Evolutionary conservation across 2,113 vertebrate species (phyloP), one percentile per base, ranked within the genome.

Genomic region (Sceloporus tristichus): DNA sequence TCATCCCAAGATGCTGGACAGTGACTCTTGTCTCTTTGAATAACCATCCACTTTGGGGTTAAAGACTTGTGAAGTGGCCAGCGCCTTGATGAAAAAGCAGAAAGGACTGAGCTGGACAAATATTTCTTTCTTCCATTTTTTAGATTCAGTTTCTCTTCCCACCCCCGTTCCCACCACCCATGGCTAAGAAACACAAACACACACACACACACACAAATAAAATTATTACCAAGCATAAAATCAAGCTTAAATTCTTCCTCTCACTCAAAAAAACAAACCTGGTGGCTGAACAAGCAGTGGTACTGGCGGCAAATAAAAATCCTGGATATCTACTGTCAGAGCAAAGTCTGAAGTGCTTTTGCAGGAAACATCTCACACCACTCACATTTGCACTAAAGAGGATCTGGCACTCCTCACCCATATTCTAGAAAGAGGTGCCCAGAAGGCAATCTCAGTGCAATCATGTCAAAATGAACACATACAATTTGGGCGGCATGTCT

Each of bases 381-480:
- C 91, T 92, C 93, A 93, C 91, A 94, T 89, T 88, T 95, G 94
- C 7, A 10, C 89, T 90, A 91, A 94, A 93, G 83, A 86, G 91
- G 90, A 94, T 94, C 92, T 94, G 93, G 85, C 93, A 91, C 92
- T 91, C 94, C 92, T 93, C 92, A 94, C 91, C 92, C 92, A 68
- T 91, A 90, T 95, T 94, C 94, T 59, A 94, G 75, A 95, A 83
- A 89, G 86, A 93, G 91, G 90, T 94, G 92, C 91, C 90, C 93
- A 89, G 91, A 93, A 94, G 93, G 94, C 93, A 93, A 94, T 94
- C 88, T 92, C 92, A 94, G 93, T 93, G 89, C 92, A 95, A 94
- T 92, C 86, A 93, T 92, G 91, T 85, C 89, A 91, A 85, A 88
- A 80, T 76, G 85, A 89, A 92, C 91, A 92, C 84, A 86, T 86